phyloP scores from a whole-genome alignment of 2,797 vertebrate genomes.

The Enteromius mattozi region DNA sequence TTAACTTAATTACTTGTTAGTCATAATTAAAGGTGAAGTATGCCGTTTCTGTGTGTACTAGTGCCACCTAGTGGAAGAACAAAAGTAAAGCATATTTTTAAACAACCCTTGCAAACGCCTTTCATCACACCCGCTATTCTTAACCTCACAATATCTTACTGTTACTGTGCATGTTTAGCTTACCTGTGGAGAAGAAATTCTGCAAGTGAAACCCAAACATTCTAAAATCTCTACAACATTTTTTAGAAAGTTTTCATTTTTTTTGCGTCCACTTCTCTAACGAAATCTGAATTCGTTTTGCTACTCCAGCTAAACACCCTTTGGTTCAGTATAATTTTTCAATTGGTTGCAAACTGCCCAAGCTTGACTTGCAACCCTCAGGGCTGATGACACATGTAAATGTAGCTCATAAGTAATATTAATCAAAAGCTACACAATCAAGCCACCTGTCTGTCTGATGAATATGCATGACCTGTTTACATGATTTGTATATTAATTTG shows the following conservation, averaged over 20 bases:
- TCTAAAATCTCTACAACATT: background rate
- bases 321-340: slow-evolving; percentile 7
- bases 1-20: background rate
- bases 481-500: slow-evolving; percentile 52
- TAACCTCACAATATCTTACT: background rate
- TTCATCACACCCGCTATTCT: background rate
- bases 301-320: background rate
- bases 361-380: slow-evolving; percentile 1
- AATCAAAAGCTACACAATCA: slow-evolving; percentile 51
- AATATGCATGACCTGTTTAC: slow-evolving; percentile 56
- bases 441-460: slow-evolving; percentile 47
- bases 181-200: background rate
- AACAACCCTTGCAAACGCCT: background rate
- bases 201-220: background rate
- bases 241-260: no score
- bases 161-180: background rate
- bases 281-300: background rate
- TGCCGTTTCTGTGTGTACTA: background rate
- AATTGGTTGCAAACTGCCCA: slow-evolving; percentile 20
- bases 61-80: background rate
- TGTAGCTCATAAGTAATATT: slow-evolving; percentile 49
- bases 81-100: background rate
- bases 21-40: background rate
- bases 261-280: background rate
- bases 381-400: slow-evolving; percentile 53